Conservation (phyloP, 2,113 vertebrate species). For the Rhinichthys klamathensis region DNA sequence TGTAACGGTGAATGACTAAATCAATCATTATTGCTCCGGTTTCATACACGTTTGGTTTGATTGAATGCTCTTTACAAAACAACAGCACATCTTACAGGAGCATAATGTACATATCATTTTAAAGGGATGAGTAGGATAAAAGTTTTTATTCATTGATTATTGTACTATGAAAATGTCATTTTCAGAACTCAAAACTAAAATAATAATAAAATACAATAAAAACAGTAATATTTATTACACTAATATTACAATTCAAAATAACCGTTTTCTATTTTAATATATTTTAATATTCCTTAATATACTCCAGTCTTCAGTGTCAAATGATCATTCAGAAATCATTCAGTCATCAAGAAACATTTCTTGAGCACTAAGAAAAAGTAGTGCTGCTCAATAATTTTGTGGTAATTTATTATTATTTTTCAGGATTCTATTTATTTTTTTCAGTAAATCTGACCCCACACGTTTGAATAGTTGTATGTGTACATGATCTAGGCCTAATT, state of each 20-base stretch:
- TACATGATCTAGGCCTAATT: neutral
- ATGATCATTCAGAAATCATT: neutral
- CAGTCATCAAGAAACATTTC: too few species aligned
- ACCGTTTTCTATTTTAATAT: neutral
- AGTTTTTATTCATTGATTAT: neutral
- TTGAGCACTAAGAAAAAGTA: too few species aligned
- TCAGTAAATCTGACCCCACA: neutral
- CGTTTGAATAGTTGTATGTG: neutral
- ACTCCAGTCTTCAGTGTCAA: neutral
- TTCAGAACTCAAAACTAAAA: neutral
- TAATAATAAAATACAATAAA: neutral
- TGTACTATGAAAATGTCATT: neutral
- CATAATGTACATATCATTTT: neutral
- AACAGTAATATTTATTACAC: too few species aligned
- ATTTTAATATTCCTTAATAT: neutral
- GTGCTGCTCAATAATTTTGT: too few species aligned
- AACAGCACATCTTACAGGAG: neutral
- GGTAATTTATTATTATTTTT: too few species aligned
- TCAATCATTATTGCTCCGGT: conserved; percentile 19
- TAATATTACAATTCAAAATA: neutral
- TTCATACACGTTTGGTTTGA: neutral
- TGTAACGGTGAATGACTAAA: neutral
- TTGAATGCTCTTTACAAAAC: neutral
- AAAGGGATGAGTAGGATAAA: neutral
- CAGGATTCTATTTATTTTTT: too few species aligned